phyloP scores from a whole-genome alignment of 2,888 invertebrate genomes.

The Seira ritae region DNA sequence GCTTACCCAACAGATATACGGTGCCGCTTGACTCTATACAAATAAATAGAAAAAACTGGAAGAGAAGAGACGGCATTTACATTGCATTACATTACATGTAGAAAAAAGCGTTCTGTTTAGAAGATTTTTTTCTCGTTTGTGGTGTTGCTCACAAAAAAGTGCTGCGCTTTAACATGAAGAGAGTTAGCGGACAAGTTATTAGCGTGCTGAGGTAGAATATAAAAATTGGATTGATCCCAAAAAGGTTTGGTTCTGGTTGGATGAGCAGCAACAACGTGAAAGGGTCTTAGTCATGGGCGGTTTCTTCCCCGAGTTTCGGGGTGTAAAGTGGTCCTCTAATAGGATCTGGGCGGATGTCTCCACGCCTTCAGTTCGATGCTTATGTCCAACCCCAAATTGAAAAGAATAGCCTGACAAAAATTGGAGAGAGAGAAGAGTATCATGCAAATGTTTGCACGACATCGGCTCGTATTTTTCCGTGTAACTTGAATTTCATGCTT shows the following conservation, averaged over 20 bases:
- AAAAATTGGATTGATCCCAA: constrained; percentile 64
- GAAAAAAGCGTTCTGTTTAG: not conserved
- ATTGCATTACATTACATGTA: too few relatives aligned
- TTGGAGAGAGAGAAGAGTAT: too few relatives aligned
- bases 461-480: too few relatives aligned
- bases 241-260: constrained; percentile 65
- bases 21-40: too few relatives aligned
- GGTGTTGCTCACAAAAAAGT: not conserved
- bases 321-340: constrained; percentile 71
- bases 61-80: not conserved
- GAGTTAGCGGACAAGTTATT: not conserved
- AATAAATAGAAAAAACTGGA: not conserved
- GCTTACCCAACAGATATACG: too few relatives aligned
- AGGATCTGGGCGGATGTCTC: constrained; percentile 69
- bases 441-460: too few relatives aligned
- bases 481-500: too few relatives aligned
- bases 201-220: constrained; percentile 14
- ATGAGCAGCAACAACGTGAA: constrained; percentile 57
- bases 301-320: constrained; percentile 66
- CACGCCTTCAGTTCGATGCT: constrained; percentile 59
- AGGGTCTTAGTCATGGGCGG: constrained; percentile 69
- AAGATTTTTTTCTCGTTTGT: constrained; percentile 4
- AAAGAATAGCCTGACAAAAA: not conserved
- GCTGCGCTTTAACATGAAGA: not conserved
- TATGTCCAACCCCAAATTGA: constrained; percentile 65